Conservation (phyloP, 2,797 vertebrate genomes). For the Linurgus olivaceus region DNA sequence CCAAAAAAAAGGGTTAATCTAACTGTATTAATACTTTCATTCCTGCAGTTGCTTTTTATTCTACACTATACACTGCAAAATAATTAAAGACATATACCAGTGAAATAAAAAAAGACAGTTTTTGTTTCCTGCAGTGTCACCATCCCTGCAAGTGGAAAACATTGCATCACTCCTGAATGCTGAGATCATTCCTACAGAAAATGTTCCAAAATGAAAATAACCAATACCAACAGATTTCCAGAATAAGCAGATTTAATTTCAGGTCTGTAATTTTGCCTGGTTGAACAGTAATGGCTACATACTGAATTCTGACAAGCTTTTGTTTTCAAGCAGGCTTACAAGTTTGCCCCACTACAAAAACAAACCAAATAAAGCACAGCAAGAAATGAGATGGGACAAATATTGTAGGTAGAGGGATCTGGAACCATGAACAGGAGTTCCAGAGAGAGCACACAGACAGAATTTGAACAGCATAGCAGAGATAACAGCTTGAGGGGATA, state of each 20-base stretch:
- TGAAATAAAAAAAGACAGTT: neutral
- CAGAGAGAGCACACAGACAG: neutral
- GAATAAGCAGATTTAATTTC: neutral
- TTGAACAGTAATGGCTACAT: neutral
- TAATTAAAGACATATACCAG: neutral
- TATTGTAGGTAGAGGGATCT: neutral
- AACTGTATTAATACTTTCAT: neutral
- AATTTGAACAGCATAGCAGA: neutral
- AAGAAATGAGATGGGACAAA: neutral
- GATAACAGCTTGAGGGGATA: neutral
- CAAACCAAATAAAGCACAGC: neutral
- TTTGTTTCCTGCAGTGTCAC: neutral
- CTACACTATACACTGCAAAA: neutral
- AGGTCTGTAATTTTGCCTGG: neutral
- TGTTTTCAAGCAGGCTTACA: neutral
- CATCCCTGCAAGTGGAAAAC: slow-evolving; percentile 4
- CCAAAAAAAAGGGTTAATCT: neutral
- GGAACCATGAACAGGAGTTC: neutral
- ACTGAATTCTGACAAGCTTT: neutral
- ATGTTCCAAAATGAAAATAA: neutral
- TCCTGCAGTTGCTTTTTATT: neutral
- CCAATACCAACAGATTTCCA: neutral
- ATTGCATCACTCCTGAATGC: neutral
- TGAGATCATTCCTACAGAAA: neutral
- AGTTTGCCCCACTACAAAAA: neutral